Evolutionary conservation across 2,888 invertebrate species (phyloP), one percentile per base, ranked within the genome.

Genomic region (Diploptera punctata): DNA sequence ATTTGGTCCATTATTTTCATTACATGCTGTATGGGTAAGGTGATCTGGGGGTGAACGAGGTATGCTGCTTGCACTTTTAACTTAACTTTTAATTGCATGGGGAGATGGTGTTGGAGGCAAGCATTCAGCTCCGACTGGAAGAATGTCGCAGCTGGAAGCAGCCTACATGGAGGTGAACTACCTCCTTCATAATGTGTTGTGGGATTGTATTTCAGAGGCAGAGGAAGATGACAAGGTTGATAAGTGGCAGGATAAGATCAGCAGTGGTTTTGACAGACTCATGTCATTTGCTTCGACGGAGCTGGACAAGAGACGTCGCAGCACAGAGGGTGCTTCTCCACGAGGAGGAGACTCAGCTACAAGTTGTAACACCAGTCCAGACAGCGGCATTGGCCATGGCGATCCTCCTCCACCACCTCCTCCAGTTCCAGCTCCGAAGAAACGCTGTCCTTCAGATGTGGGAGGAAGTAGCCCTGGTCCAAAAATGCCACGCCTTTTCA

Each of bases 231-330:
- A 84, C 76, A 90, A 91, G 78, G 92, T 91, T 77, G 90, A 92
- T 78, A 93, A 94, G 83, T 97, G 96, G 96, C 95, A 96, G 83
- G 94, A 95, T 83, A 92, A 95, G 77, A 94, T 97, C 79, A 94
- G 93, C 82, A 95, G 93, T 77, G 95, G 95, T 69, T 97, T 98
- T 86, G 97, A 97, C 85, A 92, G 95, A 77, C 87, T 97, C 79
- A 94, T 97, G 77, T 96, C 95, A 73, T 94, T 96, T 81, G 97
- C 97, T 65, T 95, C 96, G 49, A 95, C 94, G 18, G 97, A 97
- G 80, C 87, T 96, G 81, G 95, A 94, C 81, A 92, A 94, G 83
- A 90, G 95, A 80, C 89, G 94, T 73, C 88, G 94, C 74, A 94
- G 94, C 49, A 91, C 91, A 0, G 94, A 95, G 83, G 93, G 92